Evolutionary conservation across 37 sponge, comb jelly and placozoan genomes (phyloP).

Genomic region (Halisarca cf. caerulea): DNA sequence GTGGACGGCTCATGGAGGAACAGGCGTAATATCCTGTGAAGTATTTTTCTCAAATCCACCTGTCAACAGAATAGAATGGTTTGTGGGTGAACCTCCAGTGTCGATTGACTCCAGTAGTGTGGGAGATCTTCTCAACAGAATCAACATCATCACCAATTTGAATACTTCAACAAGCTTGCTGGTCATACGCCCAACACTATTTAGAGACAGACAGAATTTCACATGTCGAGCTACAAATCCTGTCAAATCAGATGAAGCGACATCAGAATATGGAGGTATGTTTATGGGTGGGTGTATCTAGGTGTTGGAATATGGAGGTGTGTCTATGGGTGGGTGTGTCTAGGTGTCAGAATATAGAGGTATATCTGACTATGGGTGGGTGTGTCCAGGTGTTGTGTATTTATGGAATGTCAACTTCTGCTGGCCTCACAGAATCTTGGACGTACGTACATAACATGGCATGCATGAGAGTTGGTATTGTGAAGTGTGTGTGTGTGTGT

Average conservation of each 20-base stretch:
- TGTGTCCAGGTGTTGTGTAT: too few species aligned
- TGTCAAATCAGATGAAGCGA: not conserved
- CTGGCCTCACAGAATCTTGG: too few species aligned
- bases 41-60: slow-evolving; percentile 13
- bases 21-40: not conserved
- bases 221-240: slow-evolving; percentile 3
- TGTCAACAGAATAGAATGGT: not conserved
- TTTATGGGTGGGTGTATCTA: too few species aligned
- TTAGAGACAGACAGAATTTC: not conserved
- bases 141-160: not conserved
- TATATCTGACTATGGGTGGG: too few species aligned
- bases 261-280: slow-evolving; percentile 13
- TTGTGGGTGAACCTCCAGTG: not conserved
- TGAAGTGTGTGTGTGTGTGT: too few species aligned
- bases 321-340: too few species aligned
- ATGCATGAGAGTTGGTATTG: too few species aligned
- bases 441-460: too few species aligned
- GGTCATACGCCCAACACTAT: not conserved
- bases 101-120: not conserved
- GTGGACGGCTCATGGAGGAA: not conserved
- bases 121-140: not conserved
- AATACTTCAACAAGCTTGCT: not conserved
- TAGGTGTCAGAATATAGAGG: too few species aligned
- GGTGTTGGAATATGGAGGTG: too few species aligned
- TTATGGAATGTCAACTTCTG: too few species aligned